Evolutionary conservation across 1,140 invertebrate genomes (phyloP), one percentile per base, ranked within the genome.

Genomic region (Plectrocnemia conspersa): DNA sequence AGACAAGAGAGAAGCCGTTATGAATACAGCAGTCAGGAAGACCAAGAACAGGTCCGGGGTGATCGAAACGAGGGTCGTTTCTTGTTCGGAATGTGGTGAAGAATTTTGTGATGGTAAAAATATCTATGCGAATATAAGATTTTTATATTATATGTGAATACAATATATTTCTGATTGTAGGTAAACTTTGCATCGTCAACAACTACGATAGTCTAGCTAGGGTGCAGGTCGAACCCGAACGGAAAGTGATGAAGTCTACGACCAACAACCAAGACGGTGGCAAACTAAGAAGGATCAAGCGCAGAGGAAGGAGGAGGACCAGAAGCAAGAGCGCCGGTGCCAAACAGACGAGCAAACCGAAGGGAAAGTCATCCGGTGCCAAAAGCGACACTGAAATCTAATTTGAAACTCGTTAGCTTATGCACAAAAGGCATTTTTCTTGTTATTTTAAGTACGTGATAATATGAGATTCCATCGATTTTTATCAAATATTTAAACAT

Each of bases 11-110:
- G 79, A 79, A 16, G 76, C 77, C 5, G 67, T 72, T 5, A 68
- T 78, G 54, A 79, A 81, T 65, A 80, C 79, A 48, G 80, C 82
- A 62, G 78, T 87, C 2, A 79, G 80, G 64, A 85, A 82, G 62
- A 81, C 77, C 13, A 91, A 90, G 72, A 90, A 86, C 64, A 84
- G 84, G 53, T 80, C 86, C 1, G 84, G 87, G 1, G 83, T 89
- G 46, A 79, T 86, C n/a, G 86, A 90, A 65, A 86, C 82, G 5
- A 79, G 84, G 46, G 78, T 84, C 6, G 72, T 85, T 35, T 81
- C 83, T 9, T 93, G 90, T 66, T 63, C 71, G 0, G 86, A 91
- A 65, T 93, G 90, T 61, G 83, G 84, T 1, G 88, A 91, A 65
- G 90, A 93, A 68, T 87, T 89, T 72, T 93, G 90, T 65, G 81